Base-by-base conservation (phyloP, 2,113 vertebrate species). In the Natator depressus region DNA sequence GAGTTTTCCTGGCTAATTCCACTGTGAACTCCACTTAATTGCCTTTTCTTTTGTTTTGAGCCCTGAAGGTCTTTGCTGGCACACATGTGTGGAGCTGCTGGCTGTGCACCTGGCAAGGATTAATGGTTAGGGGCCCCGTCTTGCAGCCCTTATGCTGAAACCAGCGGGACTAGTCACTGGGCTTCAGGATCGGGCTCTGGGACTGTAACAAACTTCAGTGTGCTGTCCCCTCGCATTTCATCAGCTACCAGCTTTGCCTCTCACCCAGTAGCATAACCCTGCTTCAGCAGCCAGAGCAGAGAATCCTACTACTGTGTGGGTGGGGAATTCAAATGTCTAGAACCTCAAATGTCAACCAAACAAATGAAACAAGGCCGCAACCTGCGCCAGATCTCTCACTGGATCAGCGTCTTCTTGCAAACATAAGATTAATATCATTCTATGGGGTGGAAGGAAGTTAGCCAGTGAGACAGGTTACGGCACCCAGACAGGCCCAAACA, bases 1-100 rank as follows among this genome's bases (percentile, higher is more conserved):
- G 87, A 94, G 86, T 94, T 98, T 98, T 82, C 95, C 95, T 93
- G 93, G 95, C 93, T 97, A 96, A 97, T 97, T 97, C 94, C 93
- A 95, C 84, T 96, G 95, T 96, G 95, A 97, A 97, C 90, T 97
- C 80, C 79, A 65, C 96, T 89, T 91, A 97, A 97, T 96, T 91
- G 16, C 96, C 94, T 95, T 96, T 92, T 91, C 95, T 95, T 97
- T 94, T 89, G 92, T 96, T 78, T 24, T 87, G 96, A 98, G 87
- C 95, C 93, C 90, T 76, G 69, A 91, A 91, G 95, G 86, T 90
- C 97, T 93, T 85, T 93, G 75, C 95, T 96, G 96, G 97, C 96
- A 95, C 88, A 59, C 90, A 88, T 38, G 50, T 82, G 42, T 55
- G 91, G 85, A 93, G 92, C 83, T 90, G 82, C 83, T 94, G 83